Percentiles rank a stretch among this genome's conserved stretches.
These are phyloP conservation scores for Pachycephala philippinensis DNA, from an alignment of 2,113 vertebrate species.

Conservation along the genomic window DNA sequence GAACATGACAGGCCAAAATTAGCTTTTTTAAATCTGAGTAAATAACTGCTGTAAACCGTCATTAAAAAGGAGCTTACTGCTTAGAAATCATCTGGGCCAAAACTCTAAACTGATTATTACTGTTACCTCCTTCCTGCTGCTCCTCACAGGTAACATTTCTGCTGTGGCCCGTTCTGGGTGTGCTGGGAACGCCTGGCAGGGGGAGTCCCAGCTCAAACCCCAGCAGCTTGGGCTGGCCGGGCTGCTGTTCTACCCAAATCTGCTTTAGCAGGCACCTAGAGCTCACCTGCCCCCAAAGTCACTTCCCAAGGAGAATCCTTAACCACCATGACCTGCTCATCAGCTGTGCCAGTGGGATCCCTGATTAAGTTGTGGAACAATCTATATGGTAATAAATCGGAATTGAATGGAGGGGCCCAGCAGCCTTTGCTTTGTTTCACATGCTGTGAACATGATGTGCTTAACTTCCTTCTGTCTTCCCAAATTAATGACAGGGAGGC, in stretches of 20 bases:
- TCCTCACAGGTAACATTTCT: not conserved
- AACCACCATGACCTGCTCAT: not conserved
- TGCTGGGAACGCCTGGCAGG: not conserved
- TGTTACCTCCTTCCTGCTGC: not conserved
- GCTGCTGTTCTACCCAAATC: not conserved
- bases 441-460: not conserved
- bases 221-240: accelerated
- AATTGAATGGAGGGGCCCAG: not conserved
- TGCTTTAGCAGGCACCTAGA: not conserved
- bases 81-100: not conserved
- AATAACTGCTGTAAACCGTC: not conserved
- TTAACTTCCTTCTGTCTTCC: not conserved
- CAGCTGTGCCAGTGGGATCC: not conserved
- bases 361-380: not conserved
- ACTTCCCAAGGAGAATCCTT: not conserved
- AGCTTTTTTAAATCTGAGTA: not conserved
- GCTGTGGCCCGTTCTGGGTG: not conserved
- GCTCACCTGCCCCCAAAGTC: not conserved
- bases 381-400: not conserved
- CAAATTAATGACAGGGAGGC: too few species aligned
- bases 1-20: not conserved
- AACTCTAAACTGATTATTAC: not conserved
- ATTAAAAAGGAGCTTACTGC: not conserved
- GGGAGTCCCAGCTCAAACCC: not conserved
- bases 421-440: not conserved